Base-by-base conservation (phyloP, 2,797 vertebrate species). In the Notoglanidium macrostoma region DNA sequence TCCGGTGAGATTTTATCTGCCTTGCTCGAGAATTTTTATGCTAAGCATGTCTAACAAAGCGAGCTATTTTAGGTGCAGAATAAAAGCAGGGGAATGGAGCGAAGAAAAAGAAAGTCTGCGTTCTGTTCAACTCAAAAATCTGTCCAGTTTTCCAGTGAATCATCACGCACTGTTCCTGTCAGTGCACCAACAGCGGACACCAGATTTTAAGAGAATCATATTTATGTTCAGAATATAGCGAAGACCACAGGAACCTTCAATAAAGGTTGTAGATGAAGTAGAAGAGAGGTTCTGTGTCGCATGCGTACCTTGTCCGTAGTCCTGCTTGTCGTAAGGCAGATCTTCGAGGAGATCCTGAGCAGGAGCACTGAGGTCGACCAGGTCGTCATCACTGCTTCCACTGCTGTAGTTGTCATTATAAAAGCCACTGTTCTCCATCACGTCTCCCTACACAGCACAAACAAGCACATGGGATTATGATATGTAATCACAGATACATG, bases 341-440 rank as follows among this genome's bases (percentile, higher is more conserved):
- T 99, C 98, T 0, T 98, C 97, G 7, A 94, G 94, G 89, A 97
- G 97, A 92, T 98, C 97, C 92, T 97, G 91, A 2, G 96, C 95
- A n/a, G 96, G 95, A 26, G 95, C 97, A 0, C 96, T 95, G 0
- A 99, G 97, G 90, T 99, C 97, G 94, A 99, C 97, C 96, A 99
- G 92, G 32, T 99, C 98, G 86, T 99, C 98, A 86, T 99, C 98
- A 0, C 97, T 97, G n/a, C 94, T 97, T 86, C 94, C 96, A 76
- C 93, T 95, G 81, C 96, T 96, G 55, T 96, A 96, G 93, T 96
- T 95, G 5, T 94, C 96, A n/a, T 94, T 92, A 3, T 92, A 90
- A 91, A 94, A 97, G 0, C 95, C 95, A 54, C 94, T 93, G 90
- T 95, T 96, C 15, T 97, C 96, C 98, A 98, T 99, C 44, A 8